These are phyloP conservation scores for Pelochelys cantorii DNA, from an alignment of 2,797 vertebrate species.

Conservation along the genomic window DNA sequence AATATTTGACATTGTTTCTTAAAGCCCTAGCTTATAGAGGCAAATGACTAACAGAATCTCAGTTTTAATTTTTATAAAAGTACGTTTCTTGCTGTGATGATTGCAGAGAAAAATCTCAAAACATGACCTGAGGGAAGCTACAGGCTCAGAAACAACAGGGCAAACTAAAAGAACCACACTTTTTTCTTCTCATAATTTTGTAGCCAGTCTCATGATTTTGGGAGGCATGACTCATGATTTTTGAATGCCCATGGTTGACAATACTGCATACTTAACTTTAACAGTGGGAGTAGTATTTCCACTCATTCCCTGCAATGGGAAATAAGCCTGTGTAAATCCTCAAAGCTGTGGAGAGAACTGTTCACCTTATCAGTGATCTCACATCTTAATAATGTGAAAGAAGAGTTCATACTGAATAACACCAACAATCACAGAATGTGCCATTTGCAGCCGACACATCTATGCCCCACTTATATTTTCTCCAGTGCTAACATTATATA, in stretches of 20 bases:
- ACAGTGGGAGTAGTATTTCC: neutral
- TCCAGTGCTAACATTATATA: neutral
- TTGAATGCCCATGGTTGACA: neutral
- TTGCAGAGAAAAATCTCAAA: neutral
- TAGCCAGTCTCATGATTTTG: neutral
- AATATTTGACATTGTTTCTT: neutral
- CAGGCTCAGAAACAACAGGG: neutral
- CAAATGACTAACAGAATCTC: neutral
- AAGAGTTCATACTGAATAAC: neutral
- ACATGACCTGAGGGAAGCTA: neutral
- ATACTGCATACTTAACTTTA: neutral
- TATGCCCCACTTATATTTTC: neutral
- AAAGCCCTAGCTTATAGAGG: neutral
- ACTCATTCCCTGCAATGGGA: neutral
- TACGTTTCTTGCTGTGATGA: neutral
- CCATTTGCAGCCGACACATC: neutral
- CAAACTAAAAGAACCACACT: neutral
- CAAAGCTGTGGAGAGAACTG: neutral
- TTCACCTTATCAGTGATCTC: neutral
- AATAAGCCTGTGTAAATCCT: neutral
- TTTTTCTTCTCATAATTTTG: neutral
- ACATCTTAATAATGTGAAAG: conserved; percentile 5
- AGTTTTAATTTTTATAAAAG: neutral
- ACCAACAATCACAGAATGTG: neutral
- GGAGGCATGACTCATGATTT: neutral